Conservation (phyloP, 2,113 vertebrate genomes). For the Perccottus glenii region DNA sequence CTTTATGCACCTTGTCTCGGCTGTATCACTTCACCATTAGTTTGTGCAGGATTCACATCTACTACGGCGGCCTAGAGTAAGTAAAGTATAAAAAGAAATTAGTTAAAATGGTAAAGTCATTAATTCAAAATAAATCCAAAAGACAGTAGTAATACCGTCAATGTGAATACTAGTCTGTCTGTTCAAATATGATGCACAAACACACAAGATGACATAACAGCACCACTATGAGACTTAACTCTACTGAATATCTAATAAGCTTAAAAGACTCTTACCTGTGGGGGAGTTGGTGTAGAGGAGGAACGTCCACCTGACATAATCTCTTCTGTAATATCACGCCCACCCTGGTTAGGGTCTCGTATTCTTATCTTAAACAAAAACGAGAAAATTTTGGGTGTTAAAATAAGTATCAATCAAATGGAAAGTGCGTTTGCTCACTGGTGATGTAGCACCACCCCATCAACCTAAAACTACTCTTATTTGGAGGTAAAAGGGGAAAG, state of each 20-base stretch:
- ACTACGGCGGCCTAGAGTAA: constrained; percentile 54
- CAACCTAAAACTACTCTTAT: constrained; percentile 48
- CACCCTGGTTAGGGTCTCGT: constrained; percentile 97
- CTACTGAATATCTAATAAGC: not conserved
- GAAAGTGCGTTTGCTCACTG: constrained; percentile 11
- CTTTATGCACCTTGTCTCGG: constrained; percentile 82
- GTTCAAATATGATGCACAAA: too few relatives aligned
- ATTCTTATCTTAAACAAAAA: constrained; percentile 87
- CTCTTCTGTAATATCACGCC: constrained; percentile 96
- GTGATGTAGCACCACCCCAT: constrained; percentile 24
- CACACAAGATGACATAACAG: not conserved
- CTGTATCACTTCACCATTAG: constrained; percentile 87
- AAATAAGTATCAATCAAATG: constrained; percentile 11
- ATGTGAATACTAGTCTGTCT: too few relatives aligned
- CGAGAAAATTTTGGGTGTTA: not conserved
- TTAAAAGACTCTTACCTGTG: constrained; percentile 82
- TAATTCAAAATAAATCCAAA: too few relatives aligned
- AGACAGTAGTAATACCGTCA: too few relatives aligned
- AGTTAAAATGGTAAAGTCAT: not conserved
- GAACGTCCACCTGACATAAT: constrained; percentile 95
- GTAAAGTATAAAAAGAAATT: not conserved
- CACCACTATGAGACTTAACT: too few relatives aligned
- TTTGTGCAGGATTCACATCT: constrained; percentile 79
- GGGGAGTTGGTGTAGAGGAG: constrained; percentile 92
- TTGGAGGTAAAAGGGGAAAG: constrained; percentile 61